A percentile compares a stretch with the other conserved stretches of the same genome.
Conservation (phyloP, 2,113 vertebrate species). For the Ondatra zibethicus region DNA sequence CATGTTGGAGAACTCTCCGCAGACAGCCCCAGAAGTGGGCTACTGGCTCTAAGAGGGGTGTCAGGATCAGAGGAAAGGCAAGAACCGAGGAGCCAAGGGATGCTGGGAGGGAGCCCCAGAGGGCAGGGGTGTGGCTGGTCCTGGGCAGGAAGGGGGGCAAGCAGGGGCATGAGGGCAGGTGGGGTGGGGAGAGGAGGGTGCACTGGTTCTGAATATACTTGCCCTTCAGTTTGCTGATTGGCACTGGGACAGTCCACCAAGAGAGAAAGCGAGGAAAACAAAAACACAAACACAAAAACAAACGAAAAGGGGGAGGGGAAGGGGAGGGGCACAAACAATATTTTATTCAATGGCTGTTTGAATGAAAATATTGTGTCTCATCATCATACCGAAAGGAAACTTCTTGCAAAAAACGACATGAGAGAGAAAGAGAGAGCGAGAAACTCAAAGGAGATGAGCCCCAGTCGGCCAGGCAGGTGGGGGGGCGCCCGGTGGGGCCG, state of each 20-base stretch:
- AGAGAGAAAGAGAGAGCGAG: conserved; percentile 82
- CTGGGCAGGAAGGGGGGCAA: conserved; percentile 86
- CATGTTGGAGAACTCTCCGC: conserved; percentile 77
- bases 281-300: conserved; percentile 93
- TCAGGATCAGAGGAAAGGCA: conserved; percentile 77
- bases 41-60: conserved; percentile 63
- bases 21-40: conserved; percentile 78
- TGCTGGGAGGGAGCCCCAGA: conserved; percentile 79
- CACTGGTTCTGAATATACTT: conserved; percentile 99
- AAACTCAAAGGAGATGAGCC: conserved; percentile 80
- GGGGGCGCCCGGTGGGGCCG: conserved; percentile 73
- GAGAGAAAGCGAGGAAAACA: conserved; percentile 99
- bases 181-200: conserved; percentile 91
- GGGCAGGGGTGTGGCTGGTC: conserved; percentile 88
- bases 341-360: conserved; percentile 99
- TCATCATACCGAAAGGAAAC: conserved; percentile 94
- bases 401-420: conserved; percentile 89
- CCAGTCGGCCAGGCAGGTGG: conserved; percentile 76
- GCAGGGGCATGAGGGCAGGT: conserved; percentile 83
- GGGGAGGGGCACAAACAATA: conserved; percentile 99
- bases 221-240: conserved; percentile 95
- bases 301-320: conserved; percentile 97
- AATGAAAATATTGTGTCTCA: conserved; percentile 99
- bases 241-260: conserved; percentile 99
- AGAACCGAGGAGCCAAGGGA: conserved; percentile 76